phyloP scores from a whole-genome alignment of 2,113 vertebrate genomes.

The Onychostoma macrolepis region DNA sequence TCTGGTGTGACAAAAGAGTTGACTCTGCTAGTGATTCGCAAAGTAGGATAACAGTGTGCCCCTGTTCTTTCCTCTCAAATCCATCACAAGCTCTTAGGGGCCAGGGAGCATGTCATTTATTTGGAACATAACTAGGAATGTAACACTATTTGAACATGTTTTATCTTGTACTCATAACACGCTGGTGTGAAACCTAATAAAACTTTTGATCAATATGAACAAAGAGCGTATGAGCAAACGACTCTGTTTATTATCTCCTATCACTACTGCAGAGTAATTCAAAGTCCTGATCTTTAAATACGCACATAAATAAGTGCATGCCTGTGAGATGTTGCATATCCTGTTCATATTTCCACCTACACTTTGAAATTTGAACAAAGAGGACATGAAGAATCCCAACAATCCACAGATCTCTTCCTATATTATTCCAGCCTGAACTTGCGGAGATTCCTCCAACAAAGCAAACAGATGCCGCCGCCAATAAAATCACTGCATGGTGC shows the following conservation, averaged over 20 bases:
- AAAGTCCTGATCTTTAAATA: background rate
- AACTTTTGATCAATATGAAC: conserved; percentile 66
- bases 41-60: background rate
- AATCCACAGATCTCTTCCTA: background rate
- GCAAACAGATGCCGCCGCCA: conserved; percentile 25
- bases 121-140: conserved; percentile 58
- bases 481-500: conserved; percentile 30
- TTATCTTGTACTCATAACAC: conserved; percentile 65
- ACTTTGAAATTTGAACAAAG: conserved; percentile 2
- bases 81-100: conserved; percentile 21
- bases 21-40: background rate
- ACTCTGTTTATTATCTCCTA: conserved; percentile 32
- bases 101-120: conserved; percentile 51
- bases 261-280: background rate
- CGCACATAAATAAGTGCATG: background rate
- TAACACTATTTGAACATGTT: conserved; percentile 66
- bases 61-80: conserved; percentile 1
- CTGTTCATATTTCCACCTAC: background rate
- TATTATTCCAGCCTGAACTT: conserved; percentile 22
- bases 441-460: conserved; percentile 25
- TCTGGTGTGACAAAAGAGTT: conserved; percentile 12
- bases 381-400: conserved; percentile 20
- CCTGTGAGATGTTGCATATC: background rate
- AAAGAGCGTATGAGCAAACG: conserved; percentile 53
- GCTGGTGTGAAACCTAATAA: conserved; percentile 58